Percentiles rank a stretch among this genome's conserved stretches.
These are phyloP conservation scores for Poliocrania exsul DNA, from an alignment of 2,797 vertebrate species.

Conservation along the genomic window DNA sequence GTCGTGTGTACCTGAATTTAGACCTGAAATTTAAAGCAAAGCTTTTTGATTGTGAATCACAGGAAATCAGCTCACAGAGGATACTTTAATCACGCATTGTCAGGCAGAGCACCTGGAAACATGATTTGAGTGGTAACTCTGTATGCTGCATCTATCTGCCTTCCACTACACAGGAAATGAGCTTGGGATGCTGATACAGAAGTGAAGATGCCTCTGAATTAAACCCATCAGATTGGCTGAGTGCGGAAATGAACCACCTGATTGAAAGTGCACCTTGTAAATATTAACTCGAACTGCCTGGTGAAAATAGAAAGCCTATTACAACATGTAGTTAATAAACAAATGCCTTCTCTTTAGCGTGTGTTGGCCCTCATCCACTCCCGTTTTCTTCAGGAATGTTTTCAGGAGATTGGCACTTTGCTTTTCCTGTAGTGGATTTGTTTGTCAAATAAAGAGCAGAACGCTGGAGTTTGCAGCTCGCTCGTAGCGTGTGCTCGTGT, in stretches of 20 bases:
- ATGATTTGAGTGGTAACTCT: neutral
- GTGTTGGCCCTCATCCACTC: neutral
- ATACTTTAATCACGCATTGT: neutral
- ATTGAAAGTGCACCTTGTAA: slow-evolving; percentile 24
- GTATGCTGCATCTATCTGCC: neutral
- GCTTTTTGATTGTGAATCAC: neutral
- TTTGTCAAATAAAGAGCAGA: neutral
- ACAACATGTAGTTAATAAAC: slow-evolving; percentile 10
- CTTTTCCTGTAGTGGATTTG: neutral
- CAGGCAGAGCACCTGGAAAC: neutral
- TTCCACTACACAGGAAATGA: slow-evolving; percentile 23
- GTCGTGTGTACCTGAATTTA: neutral
- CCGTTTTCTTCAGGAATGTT: neutral
- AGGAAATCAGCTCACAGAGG: neutral
- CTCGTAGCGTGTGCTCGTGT: fast-evolving
- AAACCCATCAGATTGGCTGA: slow-evolving; percentile 3
- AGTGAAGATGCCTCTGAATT: slow-evolving; percentile 17
- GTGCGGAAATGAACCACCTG: slow-evolving; percentile 46
- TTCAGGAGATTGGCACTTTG: neutral
- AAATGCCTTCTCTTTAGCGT: neutral
- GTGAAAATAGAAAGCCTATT: slow-evolving; percentile 30
- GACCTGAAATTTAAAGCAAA: neutral
- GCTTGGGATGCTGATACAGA: neutral
- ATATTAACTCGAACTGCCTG: slow-evolving; percentile 26
- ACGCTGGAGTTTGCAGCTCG: neutral